phyloP scores from a whole-genome alignment of 2,113 vertebrate species.

The Diphyllodes magnificus region DNA sequence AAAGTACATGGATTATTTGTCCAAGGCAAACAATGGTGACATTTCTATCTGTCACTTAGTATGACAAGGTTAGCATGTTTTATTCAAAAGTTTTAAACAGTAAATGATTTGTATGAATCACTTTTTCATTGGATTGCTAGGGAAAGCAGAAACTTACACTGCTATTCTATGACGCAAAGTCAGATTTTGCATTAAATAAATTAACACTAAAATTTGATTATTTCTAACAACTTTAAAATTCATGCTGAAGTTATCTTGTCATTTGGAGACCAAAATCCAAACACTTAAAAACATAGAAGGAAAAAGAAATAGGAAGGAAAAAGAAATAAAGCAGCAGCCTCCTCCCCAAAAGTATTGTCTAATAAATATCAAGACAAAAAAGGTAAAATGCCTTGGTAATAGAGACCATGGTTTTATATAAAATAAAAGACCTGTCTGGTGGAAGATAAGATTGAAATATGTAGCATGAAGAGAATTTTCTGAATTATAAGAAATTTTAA shows the following conservation, averaged over 20 bases:
- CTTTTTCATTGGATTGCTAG: slow-evolving; percentile 62
- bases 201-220: slow-evolving; percentile 20
- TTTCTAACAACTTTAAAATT: slow-evolving; percentile 37
- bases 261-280: not conserved
- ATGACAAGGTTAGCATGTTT: slow-evolving; percentile 81
- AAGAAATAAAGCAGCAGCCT: not conserved
- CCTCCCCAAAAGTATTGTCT: fast-evolving
- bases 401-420: not conserved
- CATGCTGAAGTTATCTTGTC: slow-evolving; percentile 13
- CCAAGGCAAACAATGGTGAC: slow-evolving; percentile 76
- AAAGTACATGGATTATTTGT: slow-evolving; percentile 82
- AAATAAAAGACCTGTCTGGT: not conserved
- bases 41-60: slow-evolving; percentile 80
- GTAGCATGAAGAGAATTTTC: not conserved
- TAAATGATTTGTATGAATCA: slow-evolving; percentile 70
- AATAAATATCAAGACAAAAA: not conserved
- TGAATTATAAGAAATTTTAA: not conserved
- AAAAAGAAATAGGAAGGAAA: not conserved
- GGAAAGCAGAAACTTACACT: slow-evolving; percentile 50
- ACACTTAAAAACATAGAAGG: not conserved
- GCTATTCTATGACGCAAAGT: slow-evolving; percentile 54
- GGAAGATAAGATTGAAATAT: not conserved
- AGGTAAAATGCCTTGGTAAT: fast-evolving
- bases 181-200: slow-evolving; percentile 40
- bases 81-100: slow-evolving; percentile 77